Percentiles rank a stretch among this genome's conserved stretches.
Conservation (phyloP, 1,140 invertebrate species). For the Papilio polyxenes region DNA sequence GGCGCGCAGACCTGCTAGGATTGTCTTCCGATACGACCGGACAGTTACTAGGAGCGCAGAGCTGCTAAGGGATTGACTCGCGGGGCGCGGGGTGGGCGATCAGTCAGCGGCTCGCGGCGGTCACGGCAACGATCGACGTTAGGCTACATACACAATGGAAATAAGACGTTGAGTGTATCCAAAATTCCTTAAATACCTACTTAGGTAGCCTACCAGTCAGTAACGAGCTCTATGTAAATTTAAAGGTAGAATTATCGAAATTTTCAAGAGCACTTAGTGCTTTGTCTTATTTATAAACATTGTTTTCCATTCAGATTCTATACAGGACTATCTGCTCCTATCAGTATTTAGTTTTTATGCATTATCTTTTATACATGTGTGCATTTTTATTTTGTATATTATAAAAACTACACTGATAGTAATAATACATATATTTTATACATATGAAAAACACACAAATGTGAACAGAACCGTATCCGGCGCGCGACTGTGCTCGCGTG, state of each 20-base stretch:
- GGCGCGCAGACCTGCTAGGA: not conserved
- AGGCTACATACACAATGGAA: conserved; percentile 41
- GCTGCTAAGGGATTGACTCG: conserved; percentile 50
- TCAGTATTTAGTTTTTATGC: no score
- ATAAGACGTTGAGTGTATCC: conserved; percentile 22
- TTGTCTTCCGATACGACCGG: not conserved
- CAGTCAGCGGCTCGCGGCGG: conserved; percentile 69
- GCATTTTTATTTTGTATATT: no score
- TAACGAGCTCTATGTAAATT: no score
- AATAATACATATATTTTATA: no score
- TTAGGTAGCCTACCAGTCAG: not conserved
- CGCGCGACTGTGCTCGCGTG: conserved; percentile 79
- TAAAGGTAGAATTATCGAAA: no score
- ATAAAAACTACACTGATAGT: no score
- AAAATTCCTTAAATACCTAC: not conserved
- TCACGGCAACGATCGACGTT: conserved; percentile 45
- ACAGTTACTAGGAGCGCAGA: conserved; percentile 49
- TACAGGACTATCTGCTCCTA: no score
- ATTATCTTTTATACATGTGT: no score
- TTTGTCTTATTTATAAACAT: no score
- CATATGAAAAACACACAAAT: conserved; percentile 41
- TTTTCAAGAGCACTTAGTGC: no score
- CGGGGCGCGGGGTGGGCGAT: conserved; percentile 51
- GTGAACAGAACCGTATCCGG: conserved; percentile 55
- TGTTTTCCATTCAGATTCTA: no score